Conservation (phyloP, 2,797 vertebrate species). For the Sebastes nivosus region DNA sequence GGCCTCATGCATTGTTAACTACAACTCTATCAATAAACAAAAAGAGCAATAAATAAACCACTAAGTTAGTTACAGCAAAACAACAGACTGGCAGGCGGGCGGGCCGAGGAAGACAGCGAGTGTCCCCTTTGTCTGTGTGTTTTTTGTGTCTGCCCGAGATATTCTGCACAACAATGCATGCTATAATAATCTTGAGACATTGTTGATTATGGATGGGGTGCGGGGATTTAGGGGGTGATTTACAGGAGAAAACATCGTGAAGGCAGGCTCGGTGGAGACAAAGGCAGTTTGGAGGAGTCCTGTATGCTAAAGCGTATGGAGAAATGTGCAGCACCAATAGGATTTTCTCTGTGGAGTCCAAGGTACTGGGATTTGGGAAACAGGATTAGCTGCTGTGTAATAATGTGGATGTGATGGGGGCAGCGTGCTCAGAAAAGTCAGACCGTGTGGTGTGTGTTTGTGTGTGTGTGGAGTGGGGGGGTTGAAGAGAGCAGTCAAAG, state of each 20-base stretch:
- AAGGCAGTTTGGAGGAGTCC: conserved; percentile 69
- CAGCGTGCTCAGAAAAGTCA: conserved; percentile 44
- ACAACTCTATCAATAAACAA: conserved; percentile 73
- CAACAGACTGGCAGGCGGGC: conserved; percentile 40
- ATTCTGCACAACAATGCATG: conserved; percentile 53
- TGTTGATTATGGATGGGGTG: conserved; percentile 56
- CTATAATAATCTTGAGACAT: conserved; percentile 60
- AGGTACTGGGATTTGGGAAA: conserved; percentile 83
- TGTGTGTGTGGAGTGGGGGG: background rate
- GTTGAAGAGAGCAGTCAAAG: conserved; percentile 50
- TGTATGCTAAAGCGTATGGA: conserved; percentile 67
- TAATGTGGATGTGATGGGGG: conserved; percentile 77
- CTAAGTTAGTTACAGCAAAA: conserved; percentile 63
- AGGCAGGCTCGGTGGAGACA: conserved; percentile 63
- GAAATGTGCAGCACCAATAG: conserved; percentile 76
- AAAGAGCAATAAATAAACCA: conserved; percentile 75
- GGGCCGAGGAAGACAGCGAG: conserved; percentile 6
- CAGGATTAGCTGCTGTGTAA: conserved; percentile 84
- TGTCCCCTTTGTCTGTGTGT: conserved; percentile 50
- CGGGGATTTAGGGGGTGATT: conserved; percentile 57
- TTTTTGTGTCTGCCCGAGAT: conserved; percentile 59
- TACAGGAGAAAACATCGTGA: conserved; percentile 48
- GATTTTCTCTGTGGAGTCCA: conserved; percentile 80
- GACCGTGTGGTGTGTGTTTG: conserved; percentile 27
- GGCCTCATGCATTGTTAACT: conserved; percentile 64